Percentiles rank a stretch among this genome's conserved stretches.
Conservation (phyloP, 2,113 vertebrate species). For the Dicaeum eximium region DNA sequence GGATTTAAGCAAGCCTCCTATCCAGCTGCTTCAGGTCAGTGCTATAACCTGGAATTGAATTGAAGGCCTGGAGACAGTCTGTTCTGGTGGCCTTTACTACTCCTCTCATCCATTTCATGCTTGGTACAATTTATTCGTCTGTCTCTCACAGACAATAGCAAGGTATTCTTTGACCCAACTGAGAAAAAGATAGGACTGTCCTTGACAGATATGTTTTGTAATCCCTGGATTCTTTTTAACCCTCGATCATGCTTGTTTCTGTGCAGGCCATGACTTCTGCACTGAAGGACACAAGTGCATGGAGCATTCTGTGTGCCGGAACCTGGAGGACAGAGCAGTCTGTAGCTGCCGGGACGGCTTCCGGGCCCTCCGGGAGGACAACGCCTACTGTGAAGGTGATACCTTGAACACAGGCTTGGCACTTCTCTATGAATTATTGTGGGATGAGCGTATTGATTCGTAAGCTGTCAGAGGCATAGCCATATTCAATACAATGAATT, state of each 20-base stretch:
- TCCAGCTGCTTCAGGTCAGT: slow-evolving; percentile 21
- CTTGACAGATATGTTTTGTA: background rate
- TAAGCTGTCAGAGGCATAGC: slow-evolving; percentile 37
- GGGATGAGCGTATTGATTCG: slow-evolving; percentile 21
- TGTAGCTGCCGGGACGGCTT: slow-evolving; percentile 93
- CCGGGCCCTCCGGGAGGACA: slow-evolving; percentile 89
- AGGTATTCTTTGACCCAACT: slow-evolving; percentile 15
- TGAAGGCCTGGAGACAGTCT: background rate
- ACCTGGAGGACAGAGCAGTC: slow-evolving; percentile 87
- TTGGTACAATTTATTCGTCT: slow-evolving; percentile 42
- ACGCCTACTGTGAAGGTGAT: slow-evolving; percentile 96
- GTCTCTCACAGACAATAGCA: background rate
- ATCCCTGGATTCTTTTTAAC: slow-evolving; percentile 38
- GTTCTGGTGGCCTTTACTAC: slow-evolving; percentile 5
- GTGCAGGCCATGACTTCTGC: slow-evolving; percentile 92
- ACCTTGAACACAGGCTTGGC: background rate
- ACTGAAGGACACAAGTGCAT: slow-evolving; percentile 85
- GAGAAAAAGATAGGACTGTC: background rate
- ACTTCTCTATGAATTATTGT: background rate
- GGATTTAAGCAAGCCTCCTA: slow-evolving; percentile 20
- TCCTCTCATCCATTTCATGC: slow-evolving; percentile 12
- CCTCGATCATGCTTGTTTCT: slow-evolving; percentile 25
- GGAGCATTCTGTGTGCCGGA: slow-evolving; percentile 92
- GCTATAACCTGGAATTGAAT: slow-evolving; percentile 23
- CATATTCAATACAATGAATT: slow-evolving; percentile 35